These are phyloP conservation scores for Pogona vitticeps DNA, from an alignment of 2,113 vertebrate species.

Conservation along the genomic window DNA sequence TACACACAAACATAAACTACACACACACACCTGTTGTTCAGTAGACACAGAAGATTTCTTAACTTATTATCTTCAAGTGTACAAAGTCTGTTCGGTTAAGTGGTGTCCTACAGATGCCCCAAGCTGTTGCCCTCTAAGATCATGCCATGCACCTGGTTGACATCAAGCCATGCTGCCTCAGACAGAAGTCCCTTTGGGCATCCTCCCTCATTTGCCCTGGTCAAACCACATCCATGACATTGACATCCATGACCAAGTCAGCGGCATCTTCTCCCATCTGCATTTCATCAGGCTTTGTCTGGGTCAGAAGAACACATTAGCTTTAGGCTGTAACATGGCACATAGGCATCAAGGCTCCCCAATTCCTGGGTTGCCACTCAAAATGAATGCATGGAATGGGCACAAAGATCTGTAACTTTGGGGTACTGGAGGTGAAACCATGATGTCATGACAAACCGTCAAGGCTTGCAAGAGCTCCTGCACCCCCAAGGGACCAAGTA, in stretches of 20 bases:
- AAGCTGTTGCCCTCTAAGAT: neutral
- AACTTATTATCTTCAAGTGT: neutral
- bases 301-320: slow-evolving; percentile 32
- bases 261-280: neutral
- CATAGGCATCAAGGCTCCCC: neutral
- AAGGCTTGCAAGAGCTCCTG: neutral
- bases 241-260: neutral
- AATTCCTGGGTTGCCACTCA: neutral
- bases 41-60: neutral
- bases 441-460: neutral
- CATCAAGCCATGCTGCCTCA: neutral
- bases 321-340: neutral
- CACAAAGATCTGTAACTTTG: neutral
- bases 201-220: neutral
- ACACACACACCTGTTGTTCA: neutral
- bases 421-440: neutral
- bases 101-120: neutral
- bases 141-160: too few relatives aligned
- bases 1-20: neutral
- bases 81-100: neutral
- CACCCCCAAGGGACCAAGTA: neutral
- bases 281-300: fast-evolving
- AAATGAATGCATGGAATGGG: neutral
- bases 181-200: neutral
- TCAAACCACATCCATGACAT: neutral